These are phyloP conservation scores for Hydrozoanthus gracilis DNA, from an alignment of 92 coral and sea anemone species.

Conservation along the genomic window DNA sequence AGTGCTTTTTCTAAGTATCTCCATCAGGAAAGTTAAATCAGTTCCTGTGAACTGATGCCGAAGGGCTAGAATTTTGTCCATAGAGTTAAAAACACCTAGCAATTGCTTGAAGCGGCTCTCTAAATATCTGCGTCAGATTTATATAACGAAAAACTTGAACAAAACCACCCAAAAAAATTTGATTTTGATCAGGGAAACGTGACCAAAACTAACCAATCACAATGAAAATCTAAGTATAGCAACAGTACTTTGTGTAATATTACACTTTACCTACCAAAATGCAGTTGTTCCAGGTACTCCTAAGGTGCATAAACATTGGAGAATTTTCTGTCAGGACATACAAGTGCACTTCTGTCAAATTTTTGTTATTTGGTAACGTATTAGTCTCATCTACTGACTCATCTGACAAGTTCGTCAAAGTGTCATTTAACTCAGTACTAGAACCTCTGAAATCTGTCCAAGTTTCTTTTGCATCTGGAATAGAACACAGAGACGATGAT, in stretches of 20 bases:
- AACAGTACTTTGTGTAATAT: neutral
- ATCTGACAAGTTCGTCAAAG: conserved; percentile 27
- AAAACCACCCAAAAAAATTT: too few relatives aligned
- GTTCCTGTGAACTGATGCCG: too few relatives aligned
- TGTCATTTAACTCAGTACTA: conserved; percentile 48
- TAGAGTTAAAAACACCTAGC: too few relatives aligned
- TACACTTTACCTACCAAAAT: conserved; percentile 75
- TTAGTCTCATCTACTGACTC: conserved; percentile 56
- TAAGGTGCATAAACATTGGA: conserved; percentile 87
- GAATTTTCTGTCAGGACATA: conserved; percentile 83
- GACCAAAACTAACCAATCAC: too few relatives aligned
- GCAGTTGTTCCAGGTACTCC: conserved; percentile 96
- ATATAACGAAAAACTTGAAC: too few relatives aligned
- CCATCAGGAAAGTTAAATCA: too few relatives aligned
- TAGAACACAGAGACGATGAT: neutral
- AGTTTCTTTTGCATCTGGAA: neutral
- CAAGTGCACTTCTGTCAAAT: conserved; percentile 66
- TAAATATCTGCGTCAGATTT: too few relatives aligned
- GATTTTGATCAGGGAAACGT: too few relatives aligned
- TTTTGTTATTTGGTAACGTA: neutral
- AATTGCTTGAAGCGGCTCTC: too few relatives aligned
- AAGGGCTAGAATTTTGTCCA: too few relatives aligned
- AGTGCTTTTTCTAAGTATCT: too few relatives aligned
- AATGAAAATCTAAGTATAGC: neutral
- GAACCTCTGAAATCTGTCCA: conserved; percentile 18